Conservation (phyloP, 2,888 invertebrate species). For the Drosophila testacea region DNA sequence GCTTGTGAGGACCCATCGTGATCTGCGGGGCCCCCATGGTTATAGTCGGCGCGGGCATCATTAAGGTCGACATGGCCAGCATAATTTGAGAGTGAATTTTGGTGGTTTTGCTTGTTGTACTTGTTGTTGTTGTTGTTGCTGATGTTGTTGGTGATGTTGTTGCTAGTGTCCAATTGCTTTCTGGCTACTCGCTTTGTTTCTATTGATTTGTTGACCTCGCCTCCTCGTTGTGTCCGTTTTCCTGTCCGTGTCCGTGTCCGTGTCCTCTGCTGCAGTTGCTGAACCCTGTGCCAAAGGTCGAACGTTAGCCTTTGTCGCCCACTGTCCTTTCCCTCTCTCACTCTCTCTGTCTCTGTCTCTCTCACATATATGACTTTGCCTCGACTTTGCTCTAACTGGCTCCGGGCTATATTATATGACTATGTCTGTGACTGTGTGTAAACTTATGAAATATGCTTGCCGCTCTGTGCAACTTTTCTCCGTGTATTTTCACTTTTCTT, state of each 20-base stretch:
- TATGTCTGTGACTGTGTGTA: slow-evolving; percentile 35
- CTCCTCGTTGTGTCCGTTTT: slow-evolving; percentile 33
- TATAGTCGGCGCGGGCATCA: slow-evolving; percentile 86
- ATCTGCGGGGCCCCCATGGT: slow-evolving; percentile 85
- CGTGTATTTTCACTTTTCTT: slow-evolving; percentile 78
- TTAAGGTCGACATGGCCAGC: slow-evolving; percentile 86
- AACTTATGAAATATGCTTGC: slow-evolving; percentile 79
- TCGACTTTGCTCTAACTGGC: slow-evolving; percentile 42
- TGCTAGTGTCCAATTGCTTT: slow-evolving; percentile 42
- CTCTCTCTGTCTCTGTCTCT: slow-evolving; percentile 19
- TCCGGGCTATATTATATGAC: slow-evolving; percentile 56
- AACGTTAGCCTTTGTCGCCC: slow-evolving; percentile 78
- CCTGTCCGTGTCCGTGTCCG: slow-evolving; percentile 42
- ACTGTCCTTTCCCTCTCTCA: slow-evolving; percentile 19
- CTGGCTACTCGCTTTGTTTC: slow-evolving; percentile 52
- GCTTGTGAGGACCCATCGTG: slow-evolving; percentile 85
- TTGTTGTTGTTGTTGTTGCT: slow-evolving; percentile 29
- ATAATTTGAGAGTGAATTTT: slow-evolving; percentile 84
- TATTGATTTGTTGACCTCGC: slow-evolving; percentile 72
- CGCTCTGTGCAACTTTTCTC: slow-evolving; percentile 62
- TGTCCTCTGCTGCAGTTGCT: slow-evolving; percentile 57
- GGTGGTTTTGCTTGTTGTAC: slow-evolving; percentile 39
- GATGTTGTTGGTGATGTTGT: slow-evolving; percentile 26
- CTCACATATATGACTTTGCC: slow-evolving; percentile 42
- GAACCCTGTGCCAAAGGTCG: slow-evolving; percentile 80